Evolutionary conservation across 2,113 vertebrate species (phyloP).

Genomic region (Melierax canorus): DNA sequence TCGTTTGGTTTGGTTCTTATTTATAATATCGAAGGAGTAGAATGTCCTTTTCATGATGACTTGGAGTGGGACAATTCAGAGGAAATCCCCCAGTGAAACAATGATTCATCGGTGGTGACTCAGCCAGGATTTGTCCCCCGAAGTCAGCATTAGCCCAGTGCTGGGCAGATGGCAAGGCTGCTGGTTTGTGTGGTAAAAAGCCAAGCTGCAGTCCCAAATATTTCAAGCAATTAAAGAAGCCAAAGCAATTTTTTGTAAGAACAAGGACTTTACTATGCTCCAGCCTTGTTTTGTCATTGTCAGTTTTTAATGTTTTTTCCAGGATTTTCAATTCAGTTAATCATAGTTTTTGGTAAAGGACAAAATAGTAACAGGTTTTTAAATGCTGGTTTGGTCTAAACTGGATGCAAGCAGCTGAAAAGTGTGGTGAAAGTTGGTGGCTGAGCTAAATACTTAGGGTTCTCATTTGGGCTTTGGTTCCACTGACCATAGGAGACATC

Average conservation of each 20-base stretch:
- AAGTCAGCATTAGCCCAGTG: background rate
- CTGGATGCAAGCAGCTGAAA: background rate
- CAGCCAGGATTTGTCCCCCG: background rate
- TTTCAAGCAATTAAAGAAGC: background rate
- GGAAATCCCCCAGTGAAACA: slow-evolving; percentile 19
- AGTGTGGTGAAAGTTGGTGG: background rate
- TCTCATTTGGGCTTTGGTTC: background rate
- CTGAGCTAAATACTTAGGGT: background rate
- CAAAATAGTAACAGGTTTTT: background rate
- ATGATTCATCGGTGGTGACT: background rate
- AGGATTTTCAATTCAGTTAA: background rate
- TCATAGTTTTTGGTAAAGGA: background rate
- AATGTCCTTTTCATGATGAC: background rate
- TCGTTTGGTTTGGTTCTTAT: background rate
- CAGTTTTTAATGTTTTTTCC: background rate
- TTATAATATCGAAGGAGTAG: background rate
- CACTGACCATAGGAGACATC: background rate
- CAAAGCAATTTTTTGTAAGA: background rate
- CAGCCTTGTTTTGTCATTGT: background rate
- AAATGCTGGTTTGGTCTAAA: background rate
- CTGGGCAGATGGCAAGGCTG: background rate
- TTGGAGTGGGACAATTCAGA: background rate
- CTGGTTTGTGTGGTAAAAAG: background rate
- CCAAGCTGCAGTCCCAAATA: background rate
- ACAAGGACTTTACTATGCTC: background rate